phyloP scores from a whole-genome alignment of 2,888 invertebrate species.

The Sinelater perroti region DNA sequence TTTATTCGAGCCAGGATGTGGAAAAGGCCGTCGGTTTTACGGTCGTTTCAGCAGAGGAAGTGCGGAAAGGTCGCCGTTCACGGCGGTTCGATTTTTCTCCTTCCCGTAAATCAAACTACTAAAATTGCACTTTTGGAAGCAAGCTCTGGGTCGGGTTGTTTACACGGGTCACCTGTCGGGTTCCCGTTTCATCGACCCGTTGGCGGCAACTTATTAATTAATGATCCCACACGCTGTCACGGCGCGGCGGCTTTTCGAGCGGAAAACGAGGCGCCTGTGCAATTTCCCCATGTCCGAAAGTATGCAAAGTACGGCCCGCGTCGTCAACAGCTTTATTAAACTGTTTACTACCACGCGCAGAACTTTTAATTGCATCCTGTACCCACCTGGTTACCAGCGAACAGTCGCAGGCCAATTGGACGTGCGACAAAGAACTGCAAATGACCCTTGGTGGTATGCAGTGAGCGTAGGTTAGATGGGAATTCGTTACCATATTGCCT shows the following conservation, averaged over 20 bases:
- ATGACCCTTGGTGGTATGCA: constrained; percentile 4
- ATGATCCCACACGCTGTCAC: constrained; percentile 7
- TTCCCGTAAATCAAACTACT: too few species aligned
- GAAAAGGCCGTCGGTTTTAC: too few species aligned
- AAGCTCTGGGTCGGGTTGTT: too few species aligned
- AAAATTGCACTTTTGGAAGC: too few species aligned
- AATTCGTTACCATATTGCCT: constrained; percentile 2
- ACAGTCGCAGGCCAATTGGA: too few species aligned
- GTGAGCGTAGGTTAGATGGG: constrained; percentile 2
- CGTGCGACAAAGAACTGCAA: constrained; percentile 7
- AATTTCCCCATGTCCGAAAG: background rate
- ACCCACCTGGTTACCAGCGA: too few species aligned
- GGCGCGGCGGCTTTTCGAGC: background rate
- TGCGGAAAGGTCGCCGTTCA: too few species aligned
- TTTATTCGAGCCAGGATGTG: too few species aligned
- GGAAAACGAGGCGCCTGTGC: background rate
- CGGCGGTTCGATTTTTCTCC: too few species aligned
- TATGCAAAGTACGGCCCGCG: background rate
- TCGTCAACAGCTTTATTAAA: constrained; percentile 9
- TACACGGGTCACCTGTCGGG: too few species aligned
- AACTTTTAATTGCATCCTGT: constrained; percentile 9
- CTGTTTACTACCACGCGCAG: constrained; percentile 2
- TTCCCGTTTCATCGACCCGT: too few species aligned
- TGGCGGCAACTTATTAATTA: constrained; percentile 13
- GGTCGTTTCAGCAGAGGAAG: too few species aligned